Evolutionary conservation across 2,888 invertebrate genomes (phyloP), one percentile per base, ranked within the genome.

Genomic region (Erebia ligea): DNA sequence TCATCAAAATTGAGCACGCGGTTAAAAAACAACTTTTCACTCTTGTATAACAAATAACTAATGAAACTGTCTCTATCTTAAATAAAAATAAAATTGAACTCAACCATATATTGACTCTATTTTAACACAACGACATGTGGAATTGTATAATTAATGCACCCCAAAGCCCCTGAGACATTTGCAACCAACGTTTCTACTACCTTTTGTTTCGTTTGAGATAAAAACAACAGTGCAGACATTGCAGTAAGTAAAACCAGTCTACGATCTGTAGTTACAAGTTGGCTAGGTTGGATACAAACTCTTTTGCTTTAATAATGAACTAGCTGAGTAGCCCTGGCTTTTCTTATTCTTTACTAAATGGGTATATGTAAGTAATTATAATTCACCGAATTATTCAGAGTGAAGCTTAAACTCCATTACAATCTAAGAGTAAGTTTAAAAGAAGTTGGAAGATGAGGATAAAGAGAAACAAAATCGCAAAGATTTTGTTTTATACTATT

Each of bases 161-260:
- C 57, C 21, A 57, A 64, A 54, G 52, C 21, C 45, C 4, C n/a
- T n/a, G 56, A 15, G 45, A 66, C 66, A 66, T 57, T 57, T 59
- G 65, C 50, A 62, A 48, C 48, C 52, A 61, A 10, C 64, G 57
- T 61, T 72, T 67, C 67, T 48, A 59, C 73, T 70, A 48, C 65
- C 73, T 70, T 70, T 73, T 73, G 70, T 73, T 73, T 70, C 50
- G 52, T 45, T 63, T 42, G 67, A 70, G 68, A 70, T 67, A 70
- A 73, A 73, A 63, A 48, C 58, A 58, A 40, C 54, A 54, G 48
- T 54, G 71, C 50, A 72, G 61, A 65, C 71, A 63, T 54, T 65
- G 65, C 69, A 59, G 56, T 52, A 67, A 62, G 66, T 63, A 66
- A 62, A 68, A 67, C 68, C 63, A 70, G 72, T 70, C 69, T 69